A percentile compares a stretch with the other conserved stretches of the same genome.
These are phyloP conservation scores for Engraulis encrasicolus DNA, from an alignment of 2,113 vertebrate species.

Conservation along the genomic window DNA sequence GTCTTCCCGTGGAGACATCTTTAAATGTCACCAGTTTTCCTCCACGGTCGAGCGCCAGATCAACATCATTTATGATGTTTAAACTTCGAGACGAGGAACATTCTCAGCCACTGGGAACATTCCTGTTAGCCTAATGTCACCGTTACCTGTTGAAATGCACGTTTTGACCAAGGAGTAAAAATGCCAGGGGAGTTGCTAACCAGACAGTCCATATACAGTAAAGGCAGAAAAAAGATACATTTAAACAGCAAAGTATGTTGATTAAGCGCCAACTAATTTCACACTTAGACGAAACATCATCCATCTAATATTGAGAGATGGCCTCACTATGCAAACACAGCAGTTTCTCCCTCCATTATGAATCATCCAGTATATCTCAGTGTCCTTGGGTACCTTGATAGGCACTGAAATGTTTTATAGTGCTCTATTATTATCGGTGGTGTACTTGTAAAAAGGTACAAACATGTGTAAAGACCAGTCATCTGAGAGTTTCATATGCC, in stretches of 20 bases:
- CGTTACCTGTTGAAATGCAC: background rate
- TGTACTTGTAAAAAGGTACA: background rate
- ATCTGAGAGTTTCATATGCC: background rate
- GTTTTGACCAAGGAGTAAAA: background rate
- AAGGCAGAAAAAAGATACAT: background rate
- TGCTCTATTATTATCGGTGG: background rate
- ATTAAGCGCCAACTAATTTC: background rate
- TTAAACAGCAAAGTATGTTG: background rate
- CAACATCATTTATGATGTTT: slow-evolving; percentile 1
- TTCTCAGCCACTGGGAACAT: background rate
- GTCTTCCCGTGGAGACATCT: background rate
- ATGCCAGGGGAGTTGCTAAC: background rate
- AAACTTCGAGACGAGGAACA: slow-evolving; percentile 3
- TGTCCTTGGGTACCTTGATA: too few species aligned
- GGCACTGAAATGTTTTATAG: too few species aligned
- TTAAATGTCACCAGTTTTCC: slow-evolving; percentile 4
- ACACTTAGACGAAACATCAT: background rate
- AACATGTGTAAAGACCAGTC: background rate
- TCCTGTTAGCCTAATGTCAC: background rate
- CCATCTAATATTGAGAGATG: background rate
- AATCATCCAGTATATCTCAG: too few species aligned
- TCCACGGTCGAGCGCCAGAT: background rate
- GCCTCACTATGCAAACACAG: background rate
- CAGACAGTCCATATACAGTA: background rate
- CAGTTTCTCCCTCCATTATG: background rate